These are phyloP conservation scores for Aporophyla lueneburgensis DNA, from an alignment of 2,888 invertebrate species.

Conservation along the genomic window DNA sequence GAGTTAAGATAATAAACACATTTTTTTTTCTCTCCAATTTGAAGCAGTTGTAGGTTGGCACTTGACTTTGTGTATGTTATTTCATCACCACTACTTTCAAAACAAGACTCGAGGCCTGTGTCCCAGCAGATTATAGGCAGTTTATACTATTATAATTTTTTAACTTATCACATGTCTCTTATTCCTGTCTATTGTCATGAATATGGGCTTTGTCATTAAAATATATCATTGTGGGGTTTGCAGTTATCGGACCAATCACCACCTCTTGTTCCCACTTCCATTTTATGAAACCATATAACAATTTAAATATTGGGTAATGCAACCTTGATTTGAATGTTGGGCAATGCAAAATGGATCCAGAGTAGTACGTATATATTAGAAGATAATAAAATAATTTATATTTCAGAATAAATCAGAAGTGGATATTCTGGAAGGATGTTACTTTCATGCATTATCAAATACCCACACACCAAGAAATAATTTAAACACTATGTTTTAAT, in stretches of 20 bases:
- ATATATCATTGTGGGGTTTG: neutral
- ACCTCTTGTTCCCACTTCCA: neutral
- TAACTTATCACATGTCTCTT: neutral
- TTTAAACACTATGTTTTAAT: neutral
- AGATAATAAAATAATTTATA: conserved; percentile 46
- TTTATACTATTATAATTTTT: neutral
- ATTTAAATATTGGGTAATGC: conserved; percentile 3
- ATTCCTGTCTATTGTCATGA: neutral
- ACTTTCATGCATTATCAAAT: conserved; percentile 19
- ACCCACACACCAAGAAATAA: conserved; percentile 24
- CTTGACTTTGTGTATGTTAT: no score
- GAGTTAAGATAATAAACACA: no score
- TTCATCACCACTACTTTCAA: no score
- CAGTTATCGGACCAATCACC: neutral
- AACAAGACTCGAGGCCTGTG: no score
- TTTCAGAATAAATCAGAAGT: conserved; percentile 70
- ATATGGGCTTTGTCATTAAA: neutral
- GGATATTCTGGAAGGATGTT: conserved; percentile 41
- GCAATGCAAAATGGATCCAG: neutral
- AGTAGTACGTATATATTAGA: neutral
- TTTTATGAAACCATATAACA: neutral
- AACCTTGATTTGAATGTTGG: neutral
- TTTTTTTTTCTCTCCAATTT: no score
- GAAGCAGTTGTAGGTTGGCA: no score
- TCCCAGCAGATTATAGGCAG: no score